These are phyloP conservation scores for Pollenia labialis DNA, from an alignment of 2,888 invertebrate species.

Conservation along the genomic window DNA sequence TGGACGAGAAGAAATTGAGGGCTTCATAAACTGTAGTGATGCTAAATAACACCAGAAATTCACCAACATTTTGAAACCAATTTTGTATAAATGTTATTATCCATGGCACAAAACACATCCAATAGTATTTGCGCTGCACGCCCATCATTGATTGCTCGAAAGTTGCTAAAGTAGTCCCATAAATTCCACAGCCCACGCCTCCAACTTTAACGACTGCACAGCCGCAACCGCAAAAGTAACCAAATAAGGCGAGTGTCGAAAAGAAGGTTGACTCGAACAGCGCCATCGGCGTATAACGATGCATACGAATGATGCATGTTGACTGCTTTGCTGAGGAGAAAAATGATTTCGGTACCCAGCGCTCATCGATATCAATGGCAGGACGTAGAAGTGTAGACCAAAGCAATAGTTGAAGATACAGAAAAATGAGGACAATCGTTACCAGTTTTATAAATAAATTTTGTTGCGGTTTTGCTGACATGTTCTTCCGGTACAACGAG, in stretches of 20 bases:
- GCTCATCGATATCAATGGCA: slow-evolving; percentile 69
- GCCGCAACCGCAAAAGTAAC: slow-evolving; percentile 72
- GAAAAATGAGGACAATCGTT: slow-evolving; percentile 66
- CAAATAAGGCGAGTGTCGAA: slow-evolving; percentile 75
- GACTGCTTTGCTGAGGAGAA: slow-evolving; percentile 70
- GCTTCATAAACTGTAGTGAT: slow-evolving; percentile 70
- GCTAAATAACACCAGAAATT: slow-evolving; percentile 73
- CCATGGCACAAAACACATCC: slow-evolving; percentile 77
- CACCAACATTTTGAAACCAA: slow-evolving; percentile 75
- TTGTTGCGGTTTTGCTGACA: slow-evolving; percentile 68
- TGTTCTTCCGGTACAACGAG: slow-evolving; percentile 64
- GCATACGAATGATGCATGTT: slow-evolving; percentile 72
- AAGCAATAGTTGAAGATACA: slow-evolving; percentile 74
- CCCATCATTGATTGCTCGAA: slow-evolving; percentile 75
- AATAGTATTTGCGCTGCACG: slow-evolving; percentile 74
- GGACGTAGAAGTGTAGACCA: slow-evolving; percentile 74
- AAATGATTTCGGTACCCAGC: slow-evolving; percentile 75
- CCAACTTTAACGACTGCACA: slow-evolving; percentile 16
- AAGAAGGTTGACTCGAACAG: slow-evolving; percentile 74
- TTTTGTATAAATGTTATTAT: slow-evolving; percentile 75
- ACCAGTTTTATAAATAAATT: slow-evolving; percentile 66
- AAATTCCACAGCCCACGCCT: slow-evolving; percentile 60
- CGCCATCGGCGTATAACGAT: slow-evolving; percentile 58
- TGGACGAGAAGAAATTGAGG: slow-evolving; percentile 69
- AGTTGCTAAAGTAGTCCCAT: slow-evolving; percentile 69